phyloP scores from a whole-genome alignment of 2,888 invertebrate genomes.

The Plebejus argus region DNA sequence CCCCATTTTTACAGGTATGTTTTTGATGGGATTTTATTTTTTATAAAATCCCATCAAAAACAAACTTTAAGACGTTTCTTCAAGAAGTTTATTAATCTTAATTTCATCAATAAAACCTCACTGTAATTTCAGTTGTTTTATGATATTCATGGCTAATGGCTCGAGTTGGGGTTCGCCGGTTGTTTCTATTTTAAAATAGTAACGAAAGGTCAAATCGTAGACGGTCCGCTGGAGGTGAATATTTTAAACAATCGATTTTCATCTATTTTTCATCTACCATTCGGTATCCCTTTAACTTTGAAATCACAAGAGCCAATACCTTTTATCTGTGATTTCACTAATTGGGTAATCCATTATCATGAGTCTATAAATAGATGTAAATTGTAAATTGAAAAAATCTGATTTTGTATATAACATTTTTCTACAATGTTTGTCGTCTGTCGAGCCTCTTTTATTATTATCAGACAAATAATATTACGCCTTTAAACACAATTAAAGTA shows the following conservation, averaged over 20 bases:
- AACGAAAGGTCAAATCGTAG: conserved; percentile 21
- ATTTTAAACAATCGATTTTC: conserved; percentile 22
- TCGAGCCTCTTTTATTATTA: no score
- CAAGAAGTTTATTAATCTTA: neutral
- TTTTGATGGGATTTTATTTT: no score
- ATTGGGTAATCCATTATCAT: neutral
- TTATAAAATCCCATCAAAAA: no score
- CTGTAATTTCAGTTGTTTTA: neutral
- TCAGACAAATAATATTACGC: no score
- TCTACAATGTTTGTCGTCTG: no score
- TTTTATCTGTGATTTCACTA: neutral
- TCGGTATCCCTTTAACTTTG: conserved; percentile 4
- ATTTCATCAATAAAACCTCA: neutral
- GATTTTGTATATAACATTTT: no score
- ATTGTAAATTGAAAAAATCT: no score
- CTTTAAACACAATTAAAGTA: neutral
- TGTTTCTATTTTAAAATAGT: conserved; percentile 26
- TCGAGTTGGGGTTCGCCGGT: neutral
- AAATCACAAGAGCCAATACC: neutral
- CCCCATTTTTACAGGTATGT: no score
- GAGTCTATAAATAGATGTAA: neutral
- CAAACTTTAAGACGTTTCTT: neutral
- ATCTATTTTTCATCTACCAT: neutral
- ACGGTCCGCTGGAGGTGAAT: neutral
- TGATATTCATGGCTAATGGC: neutral